Conservation (phyloP, 2,113 vertebrate species). For the Terrapene triunguis region DNA sequence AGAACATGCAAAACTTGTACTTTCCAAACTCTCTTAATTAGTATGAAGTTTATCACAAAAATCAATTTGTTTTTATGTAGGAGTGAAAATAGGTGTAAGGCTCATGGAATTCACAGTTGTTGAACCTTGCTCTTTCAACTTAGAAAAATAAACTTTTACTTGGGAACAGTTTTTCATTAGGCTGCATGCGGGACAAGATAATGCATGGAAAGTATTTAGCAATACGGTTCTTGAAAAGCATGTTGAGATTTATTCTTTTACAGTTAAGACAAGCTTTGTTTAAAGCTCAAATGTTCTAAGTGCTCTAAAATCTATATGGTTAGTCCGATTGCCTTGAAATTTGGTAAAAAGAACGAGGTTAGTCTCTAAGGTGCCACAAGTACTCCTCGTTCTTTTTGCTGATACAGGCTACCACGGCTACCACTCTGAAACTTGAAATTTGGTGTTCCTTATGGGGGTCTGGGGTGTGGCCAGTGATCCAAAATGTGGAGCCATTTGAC, state of each 20-base stretch:
- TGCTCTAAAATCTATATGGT: background rate
- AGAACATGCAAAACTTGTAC: slow-evolving; percentile 14
- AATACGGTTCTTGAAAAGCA: slow-evolving; percentile 35
- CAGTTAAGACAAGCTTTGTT: background rate
- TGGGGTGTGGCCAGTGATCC: background rate
- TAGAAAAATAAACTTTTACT: background rate
- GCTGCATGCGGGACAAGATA: slow-evolving; percentile 7
- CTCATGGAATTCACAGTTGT: background rate
- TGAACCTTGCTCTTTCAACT: background rate
- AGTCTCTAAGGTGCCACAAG: too few relatives aligned
- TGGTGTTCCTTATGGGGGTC: background rate
- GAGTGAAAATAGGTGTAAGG: slow-evolving; percentile 23
- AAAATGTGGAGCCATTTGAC: background rate
- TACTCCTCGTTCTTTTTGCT: too few relatives aligned
- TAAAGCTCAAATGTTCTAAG: background rate
- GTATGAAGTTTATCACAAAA: slow-evolving; percentile 53
- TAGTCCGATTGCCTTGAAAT: background rate
- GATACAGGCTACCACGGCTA: too few relatives aligned
- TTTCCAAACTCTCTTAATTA: slow-evolving; percentile 5
- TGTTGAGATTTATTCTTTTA: background rate
- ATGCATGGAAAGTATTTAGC: slow-evolving; percentile 38
- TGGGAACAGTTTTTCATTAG: background rate
- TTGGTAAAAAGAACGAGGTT: background rate
- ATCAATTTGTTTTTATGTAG: background rate
- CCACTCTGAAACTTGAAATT: background rate